Base-by-base conservation (phyloP, 2,113 vertebrate species). In the Haliaeetus leucogaster region DNA sequence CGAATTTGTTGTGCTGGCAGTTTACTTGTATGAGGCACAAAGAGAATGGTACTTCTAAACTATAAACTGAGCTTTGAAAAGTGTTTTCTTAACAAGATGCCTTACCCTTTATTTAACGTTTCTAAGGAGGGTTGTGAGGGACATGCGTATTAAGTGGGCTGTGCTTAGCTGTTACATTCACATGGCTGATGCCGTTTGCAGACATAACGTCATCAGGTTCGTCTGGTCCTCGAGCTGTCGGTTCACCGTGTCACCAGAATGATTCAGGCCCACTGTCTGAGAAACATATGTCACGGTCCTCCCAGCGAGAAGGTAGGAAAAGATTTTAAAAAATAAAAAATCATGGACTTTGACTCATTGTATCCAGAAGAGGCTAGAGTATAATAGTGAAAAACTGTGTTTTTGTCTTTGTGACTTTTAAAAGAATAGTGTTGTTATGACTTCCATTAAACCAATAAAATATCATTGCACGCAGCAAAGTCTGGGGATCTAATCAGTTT, bases 271-370 rank as follows among this genome's bases (percentile, higher is more conserved):
- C 87, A 1, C 78, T 96, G 22, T 97, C 98, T 73, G 98, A 98
- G 93, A 99, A 99, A 97, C 97, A 98, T 59, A 92, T 98, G 95
- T 98, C 99, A 70, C 98, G 99, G 73, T 93, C 98, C 38, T 98
- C 98, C 23, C 98, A 98, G 61, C 98, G 99, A 98, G 99, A 99
- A 99, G 99, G 99, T 99, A 95, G 16, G 97, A 95, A 30, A 73
- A 89, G 50, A 29, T 38, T n/a, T 32, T 4, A 7, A 23, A 26
- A 56, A n/a, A 25, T 2, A 7, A 61, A 53, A 43, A 66, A 36
- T 34, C 4, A 6, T 10, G 11, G 29, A 3, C 32, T 78, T 67
- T 5, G 20, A 18, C 18, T 79, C 6, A 6, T 30, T 45, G 6
- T 47, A 26, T 36, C 26, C 23, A 50, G 9, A 34, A 32, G 9